Base-by-base conservation (phyloP, 1,140 invertebrate genomes). In the Sinonovacula constricta region DNA sequence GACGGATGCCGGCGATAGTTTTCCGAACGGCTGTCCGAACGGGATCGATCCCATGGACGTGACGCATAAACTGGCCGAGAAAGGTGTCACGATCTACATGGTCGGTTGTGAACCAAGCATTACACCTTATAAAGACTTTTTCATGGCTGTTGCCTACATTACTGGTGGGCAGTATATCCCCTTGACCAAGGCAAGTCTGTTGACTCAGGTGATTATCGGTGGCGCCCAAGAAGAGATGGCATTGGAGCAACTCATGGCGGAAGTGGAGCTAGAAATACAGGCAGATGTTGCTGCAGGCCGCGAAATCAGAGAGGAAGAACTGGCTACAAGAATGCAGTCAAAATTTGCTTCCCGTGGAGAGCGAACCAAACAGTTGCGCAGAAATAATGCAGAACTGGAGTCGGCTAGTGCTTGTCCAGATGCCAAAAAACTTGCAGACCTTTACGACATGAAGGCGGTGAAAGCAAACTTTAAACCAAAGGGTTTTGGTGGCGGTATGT, bases 181-280 rank as follows among this genome's bases (percentile, higher is more conserved):
- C 4, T 66, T 88, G 45, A 36, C 31, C 14, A 63, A 75, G 28
- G 84, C 87, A 15, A 77, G 82, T 15, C 33, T 84, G 10, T 71
- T 89, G 0, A 81, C 83, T 2, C 57, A 86, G 33, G 80, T 88
- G 1, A 88, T 89, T 10, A 81, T 89, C 24, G 86, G 86, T 18
- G 88, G 88, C 3, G 88, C 82, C 0, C 83, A 85, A 34, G 87
- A 89, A 72, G 88, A 89, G 74, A 60, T 89, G 39, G 84, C 85
- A 1, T 79, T 88, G 24, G 81, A 88, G 31, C 76, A 84, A 67
- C 81, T 83, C 77, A 88, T 89, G 86, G 79, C 79, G 0, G 86
- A 89, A 26, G 85, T 87, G 0, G 82, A 89, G 53, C 62, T 71
- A 34, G 83, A 86, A 72, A 83, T 88, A 2, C 53, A 83, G 65